Base-by-base conservation (phyloP, 2,888 invertebrate genomes). In the Chrysolina haemoptera region DNA sequence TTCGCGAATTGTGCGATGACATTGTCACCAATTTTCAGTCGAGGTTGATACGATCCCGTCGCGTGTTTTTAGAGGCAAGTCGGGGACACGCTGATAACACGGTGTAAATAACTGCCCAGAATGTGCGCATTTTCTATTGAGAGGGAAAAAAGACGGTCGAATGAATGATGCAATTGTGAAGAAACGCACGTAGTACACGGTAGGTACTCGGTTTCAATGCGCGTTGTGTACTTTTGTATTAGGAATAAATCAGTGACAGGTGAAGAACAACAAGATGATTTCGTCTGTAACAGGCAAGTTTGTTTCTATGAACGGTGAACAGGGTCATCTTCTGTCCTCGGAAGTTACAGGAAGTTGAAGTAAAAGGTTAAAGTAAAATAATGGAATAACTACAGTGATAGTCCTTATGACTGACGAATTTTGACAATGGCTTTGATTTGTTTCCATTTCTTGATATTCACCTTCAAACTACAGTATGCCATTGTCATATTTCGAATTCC, bases 41-140 rank as follows among this genome's bases (percentile, higher is more conserved):
- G 14, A 27, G 35, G 59, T 59, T 22, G 59, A 27, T 27, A 27
- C 11, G 59, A 22, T 35, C 11, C 10, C 35, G 59, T 35, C 27
- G 35, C 27, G 59, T 59, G 59, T 35, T 59, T 53, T 27, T 35
- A 35, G 35, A 63, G 63, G 63, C 69, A 63, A 40, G 46, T 70
- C 40, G 46, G 43, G 41, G 18, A 55, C 40, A 55, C 22, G 35
- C n/a, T 50, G 22, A 50, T 16, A 48, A 70, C n/a, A 50, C 48
- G 22, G 66, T 50, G 66, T 67, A 27, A 48, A 62, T 69, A 27
- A 62, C 40, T 63, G 14, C 43, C 41, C 63, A 50, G 18, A 70
- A 70, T 62, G 69, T 70, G 69, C 69, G 69, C 69, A 63, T 70
- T 70, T 70, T 63, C 69, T 70, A n/a, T 20, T 40, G 18, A 41